A percentile compares a stretch with the other conserved stretches of the same genome.
phyloP scores from a whole-genome alignment of 2,113 vertebrate genomes.

The Azemiops feae region DNA sequence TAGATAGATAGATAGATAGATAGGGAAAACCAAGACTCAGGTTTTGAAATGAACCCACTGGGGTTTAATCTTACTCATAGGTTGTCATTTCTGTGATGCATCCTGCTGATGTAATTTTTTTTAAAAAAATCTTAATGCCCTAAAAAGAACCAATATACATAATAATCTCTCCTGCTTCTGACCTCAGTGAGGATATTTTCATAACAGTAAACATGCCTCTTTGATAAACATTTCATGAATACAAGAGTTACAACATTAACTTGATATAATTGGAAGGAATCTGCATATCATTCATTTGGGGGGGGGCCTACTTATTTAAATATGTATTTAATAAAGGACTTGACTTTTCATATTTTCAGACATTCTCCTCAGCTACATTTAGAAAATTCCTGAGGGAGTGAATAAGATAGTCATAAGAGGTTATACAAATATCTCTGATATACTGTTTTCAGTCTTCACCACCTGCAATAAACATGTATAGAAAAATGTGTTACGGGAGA shows the following conservation, averaged over 20 bases:
- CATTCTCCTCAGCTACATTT: not conserved
- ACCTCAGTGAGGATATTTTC: too few species aligned
- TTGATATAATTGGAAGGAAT: not conserved
- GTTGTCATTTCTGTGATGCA: not conserved
- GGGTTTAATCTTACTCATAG: not conserved
- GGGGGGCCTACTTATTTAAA: not conserved
- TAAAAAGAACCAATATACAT: not conserved
- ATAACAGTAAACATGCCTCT: not conserved
- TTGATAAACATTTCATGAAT: not conserved
- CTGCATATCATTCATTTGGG: not conserved
- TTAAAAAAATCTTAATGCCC: constrained; percentile 1
- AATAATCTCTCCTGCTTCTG: not conserved
- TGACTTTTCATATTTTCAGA: not conserved
- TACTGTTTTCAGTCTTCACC: not conserved
- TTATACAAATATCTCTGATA: not conserved
- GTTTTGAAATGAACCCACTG: not conserved
- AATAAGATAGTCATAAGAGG: not conserved
- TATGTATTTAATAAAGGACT: not conserved
- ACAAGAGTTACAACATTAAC: not conserved
- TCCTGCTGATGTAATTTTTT: not conserved
- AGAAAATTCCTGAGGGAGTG: not conserved
- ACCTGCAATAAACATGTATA: not conserved
- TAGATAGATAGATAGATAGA: not conserved
- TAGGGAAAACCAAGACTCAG: not conserved
- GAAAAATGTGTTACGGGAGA: not conserved